Evolutionary conservation across 53 echinoderm and acorn worm species (phyloP).

Genomic region (Glandiceps talaboti): DNA sequence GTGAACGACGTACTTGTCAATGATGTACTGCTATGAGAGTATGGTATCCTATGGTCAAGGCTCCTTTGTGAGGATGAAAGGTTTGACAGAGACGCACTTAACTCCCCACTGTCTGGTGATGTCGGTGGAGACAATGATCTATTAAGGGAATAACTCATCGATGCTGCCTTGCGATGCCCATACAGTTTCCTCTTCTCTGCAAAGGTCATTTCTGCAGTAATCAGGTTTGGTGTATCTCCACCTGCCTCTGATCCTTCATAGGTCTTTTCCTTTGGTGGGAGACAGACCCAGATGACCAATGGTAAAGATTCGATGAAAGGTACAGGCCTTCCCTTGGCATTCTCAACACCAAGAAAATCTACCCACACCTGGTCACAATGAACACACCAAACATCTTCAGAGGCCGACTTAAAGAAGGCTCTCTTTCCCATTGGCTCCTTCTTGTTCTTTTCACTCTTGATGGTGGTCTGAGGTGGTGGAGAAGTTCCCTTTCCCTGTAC

Average conservation of each 20-base stretch:
- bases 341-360: slow-evolving; percentile 65
- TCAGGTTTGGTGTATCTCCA: neutral
- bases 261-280: slow-evolving; percentile 21
- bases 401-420: neutral
- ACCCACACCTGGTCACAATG: slow-evolving; percentile 89
- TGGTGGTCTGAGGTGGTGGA: neutral
- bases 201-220: neutral
- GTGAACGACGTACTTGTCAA: neutral
- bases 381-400: slow-evolving; percentile 77
- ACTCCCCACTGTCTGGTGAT: neutral
- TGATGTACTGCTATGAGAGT: neutral
- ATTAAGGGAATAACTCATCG: neutral
- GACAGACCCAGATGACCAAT: slow-evolving; percentile 61
- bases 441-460: neutral
- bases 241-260: neutral
- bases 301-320: slow-evolving; percentile 83
- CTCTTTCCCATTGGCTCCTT: neutral
- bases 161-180: neutral
- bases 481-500: neutral
- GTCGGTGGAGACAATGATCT: neutral
- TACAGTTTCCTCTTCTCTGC: neutral
- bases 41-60: neutral
- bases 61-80: neutral
- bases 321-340: slow-evolving; percentile 57
- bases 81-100: neutral